Percentiles rank a stretch among this genome's conserved stretches.
Evolutionary conservation across 2,888 invertebrate genomes (phyloP).

Genomic region (Aethes cnicana): DNA sequence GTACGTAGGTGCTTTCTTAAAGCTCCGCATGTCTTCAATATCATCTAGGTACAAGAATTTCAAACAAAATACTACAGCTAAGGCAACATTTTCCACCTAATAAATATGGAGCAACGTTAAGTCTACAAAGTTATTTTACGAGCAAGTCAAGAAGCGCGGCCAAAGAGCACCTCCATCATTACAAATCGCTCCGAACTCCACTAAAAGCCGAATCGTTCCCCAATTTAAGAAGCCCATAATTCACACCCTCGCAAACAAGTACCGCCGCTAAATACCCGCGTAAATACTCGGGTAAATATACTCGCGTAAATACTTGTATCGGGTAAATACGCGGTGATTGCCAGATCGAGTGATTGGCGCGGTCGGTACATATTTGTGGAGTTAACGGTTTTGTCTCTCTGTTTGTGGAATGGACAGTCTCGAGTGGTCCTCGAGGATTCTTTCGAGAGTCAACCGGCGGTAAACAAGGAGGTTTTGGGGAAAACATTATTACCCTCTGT

Average conservation of each 20-base stretch:
- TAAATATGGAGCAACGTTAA: not conserved
- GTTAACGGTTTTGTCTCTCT: conserved; percentile 6
- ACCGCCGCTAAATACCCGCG: conserved; percentile 16
- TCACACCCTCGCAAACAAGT: conserved; percentile 8
- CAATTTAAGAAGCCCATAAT: not conserved
- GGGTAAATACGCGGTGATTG: conserved; percentile 8
- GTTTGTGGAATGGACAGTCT: not conserved
- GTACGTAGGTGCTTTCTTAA: too few relatives aligned
- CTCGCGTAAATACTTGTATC: conserved; percentile 18
- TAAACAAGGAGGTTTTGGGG: not conserved
- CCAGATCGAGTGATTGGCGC: conserved; percentile 13
- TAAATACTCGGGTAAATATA: too few relatives aligned
- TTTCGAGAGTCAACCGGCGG: not conserved
- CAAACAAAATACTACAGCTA: not conserved
- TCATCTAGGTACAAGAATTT: too few relatives aligned
- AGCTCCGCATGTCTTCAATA: too few relatives aligned
- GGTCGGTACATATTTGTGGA: conserved; percentile 9
- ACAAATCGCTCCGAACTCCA: conserved; percentile 1
- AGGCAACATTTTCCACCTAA: not conserved
- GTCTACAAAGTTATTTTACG: conserved; percentile 1
- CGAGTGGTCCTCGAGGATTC: not conserved
- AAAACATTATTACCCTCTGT: too few relatives aligned
- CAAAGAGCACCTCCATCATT: conserved; percentile 8
- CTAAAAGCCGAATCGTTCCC: not conserved
- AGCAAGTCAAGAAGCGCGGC: not conserved